phyloP scores from a whole-genome alignment of 2,113 vertebrate species.

The Columba janthina region DNA sequence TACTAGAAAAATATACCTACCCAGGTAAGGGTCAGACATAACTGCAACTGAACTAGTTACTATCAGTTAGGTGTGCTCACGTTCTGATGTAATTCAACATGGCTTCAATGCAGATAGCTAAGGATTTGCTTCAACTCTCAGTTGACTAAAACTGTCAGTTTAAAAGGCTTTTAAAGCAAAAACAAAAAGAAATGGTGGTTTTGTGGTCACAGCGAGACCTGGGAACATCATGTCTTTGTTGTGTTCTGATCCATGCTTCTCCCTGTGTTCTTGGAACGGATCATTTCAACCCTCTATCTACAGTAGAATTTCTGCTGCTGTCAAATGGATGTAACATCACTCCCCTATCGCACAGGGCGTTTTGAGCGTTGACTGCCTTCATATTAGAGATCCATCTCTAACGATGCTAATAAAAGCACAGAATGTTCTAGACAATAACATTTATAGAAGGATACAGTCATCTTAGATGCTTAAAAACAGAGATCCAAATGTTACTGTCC shows the following conservation, averaged over 20 bases:
- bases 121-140: neutral
- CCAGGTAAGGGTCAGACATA: neutral
- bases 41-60: neutral
- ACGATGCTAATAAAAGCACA: neutral
- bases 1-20: neutral
- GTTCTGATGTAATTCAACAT: neutral
- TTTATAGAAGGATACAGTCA: neutral
- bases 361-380: neutral
- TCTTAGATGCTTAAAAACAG: neutral
- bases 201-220: conserved; percentile 5
- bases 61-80: neutral
- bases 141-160: neutral
- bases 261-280: neutral
- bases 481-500: neutral
- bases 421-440: neutral
- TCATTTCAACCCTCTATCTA: neutral
- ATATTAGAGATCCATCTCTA: neutral
- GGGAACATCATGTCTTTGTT: neutral
- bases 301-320: neutral
- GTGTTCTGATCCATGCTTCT: neutral
- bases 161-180: neutral
- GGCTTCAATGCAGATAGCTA: neutral
- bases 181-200: neutral
- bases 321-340: neutral
- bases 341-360: neutral